Evolutionary conservation across 2,888 invertebrate species (phyloP).

Genomic region (Trachelus troglodyta): DNA sequence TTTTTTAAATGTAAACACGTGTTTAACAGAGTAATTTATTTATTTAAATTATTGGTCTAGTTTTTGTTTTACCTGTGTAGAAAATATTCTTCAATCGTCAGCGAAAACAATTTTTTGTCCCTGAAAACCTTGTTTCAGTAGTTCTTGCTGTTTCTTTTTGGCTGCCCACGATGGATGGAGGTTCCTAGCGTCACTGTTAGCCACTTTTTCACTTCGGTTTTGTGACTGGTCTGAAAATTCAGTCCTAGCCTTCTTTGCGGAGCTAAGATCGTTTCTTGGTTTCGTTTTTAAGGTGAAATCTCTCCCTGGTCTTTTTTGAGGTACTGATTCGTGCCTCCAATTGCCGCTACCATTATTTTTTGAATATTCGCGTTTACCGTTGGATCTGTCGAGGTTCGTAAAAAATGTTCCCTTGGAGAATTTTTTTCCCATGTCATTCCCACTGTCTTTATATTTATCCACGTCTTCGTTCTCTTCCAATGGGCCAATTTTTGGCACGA

Average conservation of each 20-base stretch:
- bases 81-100: slow-evolving; percentile 34
- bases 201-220: neutral
- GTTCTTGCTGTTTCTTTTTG: slow-evolving; percentile 57
- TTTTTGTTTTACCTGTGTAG: neutral
- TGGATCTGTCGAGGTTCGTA: slow-evolving; percentile 26
- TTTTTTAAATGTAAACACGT: neutral
- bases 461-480: slow-evolving; percentile 12
- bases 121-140: slow-evolving; percentile 57
- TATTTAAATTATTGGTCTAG: neutral
- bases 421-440: slow-evolving; percentile 2
- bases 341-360: neutral
- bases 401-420: slow-evolving; percentile 25
- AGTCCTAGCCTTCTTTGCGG: neutral
- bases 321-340: neutral
- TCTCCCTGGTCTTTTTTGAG: neutral
- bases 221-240: neutral
- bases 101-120: slow-evolving; percentile 61
- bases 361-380: neutral
- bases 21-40: neutral
- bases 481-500: slow-evolving; percentile 30
- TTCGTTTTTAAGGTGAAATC: neutral
- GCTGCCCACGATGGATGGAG: slow-evolving; percentile 64
- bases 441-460: neutral
- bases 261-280: neutral
- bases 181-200: slow-evolving; percentile 12